phyloP scores from a whole-genome alignment of 2,113 vertebrate genomes.

The Petrocephalus zakoni region DNA sequence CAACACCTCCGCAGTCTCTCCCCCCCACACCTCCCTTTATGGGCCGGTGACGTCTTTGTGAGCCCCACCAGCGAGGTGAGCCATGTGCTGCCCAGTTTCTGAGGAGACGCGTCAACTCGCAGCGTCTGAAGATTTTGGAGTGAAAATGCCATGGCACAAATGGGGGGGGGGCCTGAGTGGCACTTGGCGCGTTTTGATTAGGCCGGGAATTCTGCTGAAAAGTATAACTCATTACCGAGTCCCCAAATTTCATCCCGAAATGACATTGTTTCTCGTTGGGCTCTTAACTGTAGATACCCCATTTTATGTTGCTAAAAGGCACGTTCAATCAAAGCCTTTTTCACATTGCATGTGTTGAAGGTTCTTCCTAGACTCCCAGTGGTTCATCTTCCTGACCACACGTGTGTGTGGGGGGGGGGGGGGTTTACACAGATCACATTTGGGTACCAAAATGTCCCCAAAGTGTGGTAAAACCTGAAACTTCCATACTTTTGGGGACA shows the following conservation, averaged over 20 bases:
- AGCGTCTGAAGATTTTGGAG: neutral
- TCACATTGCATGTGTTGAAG: neutral
- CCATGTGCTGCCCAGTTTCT: neutral
- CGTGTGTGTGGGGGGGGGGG: neutral
- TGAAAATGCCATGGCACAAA: neutral
- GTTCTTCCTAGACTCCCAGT: neutral
- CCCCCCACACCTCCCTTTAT: conserved; percentile 25
- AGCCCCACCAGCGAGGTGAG: neutral
- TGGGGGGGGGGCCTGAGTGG: neutral
- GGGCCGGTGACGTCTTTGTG: neutral
- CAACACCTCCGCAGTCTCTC: conserved; percentile 31
- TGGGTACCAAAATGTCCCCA: no score
- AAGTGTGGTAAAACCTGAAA: no score
- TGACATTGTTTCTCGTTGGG: neutral
- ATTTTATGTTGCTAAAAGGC: neutral
- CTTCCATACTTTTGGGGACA: no score
- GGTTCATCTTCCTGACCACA: neutral
- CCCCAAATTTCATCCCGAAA: neutral
- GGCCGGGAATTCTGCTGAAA: neutral
- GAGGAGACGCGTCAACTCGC: neutral
- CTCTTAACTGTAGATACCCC: neutral
- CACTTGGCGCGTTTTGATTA: neutral
- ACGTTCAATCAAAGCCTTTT: neutral
- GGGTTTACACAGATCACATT: no score
- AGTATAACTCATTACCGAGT: neutral